Conservation (phyloP, 2,113 vertebrate species). For the Chrysemys picta region DNA sequence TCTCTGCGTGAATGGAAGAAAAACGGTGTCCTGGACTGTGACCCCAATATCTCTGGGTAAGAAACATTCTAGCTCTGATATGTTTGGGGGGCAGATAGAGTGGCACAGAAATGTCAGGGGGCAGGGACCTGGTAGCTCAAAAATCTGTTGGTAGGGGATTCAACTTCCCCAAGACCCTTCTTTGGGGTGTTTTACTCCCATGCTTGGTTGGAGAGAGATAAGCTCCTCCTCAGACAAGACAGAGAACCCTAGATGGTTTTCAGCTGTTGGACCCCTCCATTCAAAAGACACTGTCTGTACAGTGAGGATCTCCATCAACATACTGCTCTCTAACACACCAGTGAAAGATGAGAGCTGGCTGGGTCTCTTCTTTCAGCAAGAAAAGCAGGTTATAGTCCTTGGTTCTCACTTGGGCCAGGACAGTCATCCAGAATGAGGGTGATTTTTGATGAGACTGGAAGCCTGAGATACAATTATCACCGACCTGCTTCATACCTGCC, state of each 20-base stretch:
- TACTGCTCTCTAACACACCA: not conserved
- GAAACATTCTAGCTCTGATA: not conserved
- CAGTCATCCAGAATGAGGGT: not conserved
- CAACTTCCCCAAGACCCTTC: not conserved
- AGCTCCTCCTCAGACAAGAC: not conserved
- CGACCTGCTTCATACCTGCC: not conserved
- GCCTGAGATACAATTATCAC: not conserved
- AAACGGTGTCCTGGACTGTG: constrained; percentile 77
- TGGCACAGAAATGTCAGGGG: not conserved
- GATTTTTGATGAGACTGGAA: not conserved
- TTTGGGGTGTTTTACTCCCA: not conserved
- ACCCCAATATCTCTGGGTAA: constrained; percentile 79
- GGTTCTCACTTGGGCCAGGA: not conserved
- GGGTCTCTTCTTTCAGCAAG: not conserved
- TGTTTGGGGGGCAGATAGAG: not conserved
- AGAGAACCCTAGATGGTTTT: not conserved
- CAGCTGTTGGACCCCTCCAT: not conserved
- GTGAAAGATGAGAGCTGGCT: not conserved
- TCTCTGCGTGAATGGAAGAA: constrained; percentile 69
- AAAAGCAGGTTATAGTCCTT: not conserved
- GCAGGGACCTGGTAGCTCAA: not conserved
- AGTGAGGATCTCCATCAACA: not conserved
- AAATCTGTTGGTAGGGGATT: not conserved
- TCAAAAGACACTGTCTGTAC: not conserved
- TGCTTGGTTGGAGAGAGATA: not conserved